Base-by-base conservation (phyloP, 92 coral and sea anemone species). In the Epizoanthus fatuus region DNA sequence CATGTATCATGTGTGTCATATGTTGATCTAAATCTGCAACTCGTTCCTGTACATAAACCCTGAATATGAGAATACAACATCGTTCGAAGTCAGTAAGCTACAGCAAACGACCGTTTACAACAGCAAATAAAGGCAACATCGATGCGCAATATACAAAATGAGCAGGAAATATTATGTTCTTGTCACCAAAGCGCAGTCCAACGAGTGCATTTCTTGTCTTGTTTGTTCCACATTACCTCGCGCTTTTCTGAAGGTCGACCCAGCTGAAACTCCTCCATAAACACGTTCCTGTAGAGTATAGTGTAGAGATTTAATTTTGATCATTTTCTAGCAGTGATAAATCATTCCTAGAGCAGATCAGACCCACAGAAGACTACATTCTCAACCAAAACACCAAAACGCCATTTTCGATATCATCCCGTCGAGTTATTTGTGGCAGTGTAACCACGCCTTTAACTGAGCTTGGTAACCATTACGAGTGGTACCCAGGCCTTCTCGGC, bases 261-360 rank as follows among this genome's bases (percentile, higher is more conserved):
- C 92, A 4, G 94, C 85, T 53, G 93, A 65, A 69, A 87, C 74
- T 52, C 73, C 74, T 37, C 98, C 98, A 60, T 90, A 92, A 56
- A 81, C 90, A 53, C 98, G 89, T 88, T 88, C 89, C 80, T 95
- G 98, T 77, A 95, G 63, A 42, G 91, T 86, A 49, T 81, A 64
- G 47, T 95, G 90, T 76, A 95, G 71, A 39, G 89, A 81, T 53
- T 80, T 84, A 45, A 83, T 84, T 70, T 63, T 66, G 81, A 72
- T 75, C 97, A 94, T 94, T 56, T 86, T 79, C 17, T 8, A 54
- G 40, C 45, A 13, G 57, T 17, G 45, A 70, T 14, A 60, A 22
- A 42, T 45, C 51, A 77, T 52, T 62, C 82, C 25, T 12, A 42
- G 1, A 17, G 55, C 58, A 77, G 69, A 77, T 62, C 25, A 42